A percentile compares a stretch with the other conserved stretches of the same genome.
Conservation (phyloP, 2,797 vertebrate genomes). For the Halcyon chelicuti region DNA sequence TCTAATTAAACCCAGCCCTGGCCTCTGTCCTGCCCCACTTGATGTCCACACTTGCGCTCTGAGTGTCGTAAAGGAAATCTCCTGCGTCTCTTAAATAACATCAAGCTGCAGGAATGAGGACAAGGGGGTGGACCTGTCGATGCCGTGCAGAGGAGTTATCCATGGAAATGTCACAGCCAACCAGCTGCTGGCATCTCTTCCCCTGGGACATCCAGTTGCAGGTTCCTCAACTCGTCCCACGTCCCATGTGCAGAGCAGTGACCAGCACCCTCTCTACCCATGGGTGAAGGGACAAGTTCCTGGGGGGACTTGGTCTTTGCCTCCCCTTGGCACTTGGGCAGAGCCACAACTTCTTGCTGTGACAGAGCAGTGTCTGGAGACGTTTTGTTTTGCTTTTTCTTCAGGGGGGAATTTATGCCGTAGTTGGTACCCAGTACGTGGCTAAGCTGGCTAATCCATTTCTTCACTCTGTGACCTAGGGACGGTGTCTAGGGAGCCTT, state of each 20-base stretch:
- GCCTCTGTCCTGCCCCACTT: background rate
- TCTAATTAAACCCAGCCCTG: constrained; percentile 6
- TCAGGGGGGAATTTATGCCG: background rate
- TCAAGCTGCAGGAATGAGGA: background rate
- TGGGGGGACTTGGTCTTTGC: background rate
- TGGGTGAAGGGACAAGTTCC: background rate
- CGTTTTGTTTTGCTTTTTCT: background rate
- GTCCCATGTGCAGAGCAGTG: rapidly evolving
- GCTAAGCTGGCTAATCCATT: background rate
- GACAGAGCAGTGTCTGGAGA: background rate
- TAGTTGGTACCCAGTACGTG: background rate
- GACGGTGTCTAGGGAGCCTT: background rate
- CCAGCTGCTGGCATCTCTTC: background rate
- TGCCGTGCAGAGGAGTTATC: background rate
- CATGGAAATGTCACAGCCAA: background rate
- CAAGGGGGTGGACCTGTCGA: background rate
- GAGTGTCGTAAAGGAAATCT: background rate
- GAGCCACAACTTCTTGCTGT: background rate
- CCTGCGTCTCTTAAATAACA: constrained; percentile 17
- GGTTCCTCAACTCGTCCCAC: background rate
- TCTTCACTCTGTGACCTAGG: background rate
- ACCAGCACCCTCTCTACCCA: background rate
- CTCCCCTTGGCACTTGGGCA: background rate
- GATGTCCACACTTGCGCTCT: background rate
- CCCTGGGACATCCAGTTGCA: background rate